A percentile compares a stretch with the other conserved stretches of the same genome.
Conservation (phyloP, 2,888 invertebrate species). For the Agrotis clavis region DNA sequence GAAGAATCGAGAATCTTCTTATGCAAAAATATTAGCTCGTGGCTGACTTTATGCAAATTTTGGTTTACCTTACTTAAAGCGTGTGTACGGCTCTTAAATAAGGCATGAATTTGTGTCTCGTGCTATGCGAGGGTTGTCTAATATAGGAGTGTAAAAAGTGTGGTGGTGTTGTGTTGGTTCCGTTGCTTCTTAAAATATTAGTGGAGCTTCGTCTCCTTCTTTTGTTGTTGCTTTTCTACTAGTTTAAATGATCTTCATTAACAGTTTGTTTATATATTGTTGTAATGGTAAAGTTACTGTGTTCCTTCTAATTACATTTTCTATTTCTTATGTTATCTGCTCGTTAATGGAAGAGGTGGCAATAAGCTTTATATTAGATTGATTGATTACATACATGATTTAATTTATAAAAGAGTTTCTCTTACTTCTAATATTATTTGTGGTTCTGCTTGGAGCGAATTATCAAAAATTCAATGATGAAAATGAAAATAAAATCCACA, state of each 20-base stretch:
- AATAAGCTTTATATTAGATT: not conserved
- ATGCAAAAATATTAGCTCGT: slow-evolving; percentile 90
- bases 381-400: no score
- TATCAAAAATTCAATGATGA: no score
- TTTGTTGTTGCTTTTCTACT: slow-evolving; percentile 19
- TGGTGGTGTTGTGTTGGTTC: slow-evolving; percentile 52
- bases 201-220: slow-evolving; percentile 20
- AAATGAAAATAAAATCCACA: not conserved
- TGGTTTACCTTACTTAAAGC: slow-evolving; percentile 80
- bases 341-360: not conserved
- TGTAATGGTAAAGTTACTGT: not conserved
- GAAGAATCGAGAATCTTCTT: slow-evolving; percentile 87
- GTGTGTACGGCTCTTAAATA: slow-evolving; percentile 81
- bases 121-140: slow-evolving; percentile 80
- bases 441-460: no score
- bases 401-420: no score
- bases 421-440: not conserved
- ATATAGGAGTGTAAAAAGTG: slow-evolving; percentile 77
- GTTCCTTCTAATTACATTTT: not conserved
- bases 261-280: no score
- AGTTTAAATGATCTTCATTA: slow-evolving; percentile 5
- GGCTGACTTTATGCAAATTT: slow-evolving; percentile 89
- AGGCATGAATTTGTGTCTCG: slow-evolving; percentile 79
- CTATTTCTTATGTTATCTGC: not conserved
- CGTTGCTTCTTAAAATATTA: slow-evolving; percentile 51